These are phyloP conservation scores for Apis laboriosa DNA, from an alignment of 1,140 invertebrate genomes.

Conservation along the genomic window DNA sequence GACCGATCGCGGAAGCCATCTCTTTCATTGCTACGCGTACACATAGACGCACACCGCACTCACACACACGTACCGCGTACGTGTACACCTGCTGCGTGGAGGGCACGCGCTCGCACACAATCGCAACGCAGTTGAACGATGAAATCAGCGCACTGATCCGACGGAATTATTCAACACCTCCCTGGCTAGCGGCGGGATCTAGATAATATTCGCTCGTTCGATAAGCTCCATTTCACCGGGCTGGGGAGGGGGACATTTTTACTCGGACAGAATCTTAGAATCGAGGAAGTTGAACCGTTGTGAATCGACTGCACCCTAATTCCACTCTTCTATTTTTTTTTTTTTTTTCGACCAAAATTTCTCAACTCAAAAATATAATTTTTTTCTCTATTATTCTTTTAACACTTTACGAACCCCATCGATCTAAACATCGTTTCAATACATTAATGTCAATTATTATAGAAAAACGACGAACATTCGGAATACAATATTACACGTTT, in stretches of 20 bases:
- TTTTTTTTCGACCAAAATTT: too few relatives aligned
- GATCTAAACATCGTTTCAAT: too few relatives aligned
- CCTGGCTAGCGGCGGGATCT: constrained; percentile 41
- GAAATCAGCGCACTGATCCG: constrained; percentile 42
- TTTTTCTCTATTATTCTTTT: too few relatives aligned
- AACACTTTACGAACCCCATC: too few relatives aligned
- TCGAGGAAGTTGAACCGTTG: background rate
- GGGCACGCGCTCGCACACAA: constrained; percentile 26
- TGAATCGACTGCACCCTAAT: too few relatives aligned
- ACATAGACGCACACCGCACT: too few relatives aligned
- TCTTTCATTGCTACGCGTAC: constrained; percentile 35
- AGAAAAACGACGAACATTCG: too few relatives aligned
- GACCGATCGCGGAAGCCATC: constrained; percentile 55
- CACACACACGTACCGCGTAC: background rate
- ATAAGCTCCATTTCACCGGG: constrained; percentile 35
- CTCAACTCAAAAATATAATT: too few relatives aligned
- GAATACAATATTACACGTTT: too few relatives aligned
- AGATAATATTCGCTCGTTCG: constrained; percentile 46
- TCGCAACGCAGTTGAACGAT: constrained; percentile 19
- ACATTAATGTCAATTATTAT: too few relatives aligned
- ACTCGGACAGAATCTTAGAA: background rate
- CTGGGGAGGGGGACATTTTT: background rate
- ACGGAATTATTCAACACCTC: constrained; percentile 62
- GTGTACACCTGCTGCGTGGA: background rate
- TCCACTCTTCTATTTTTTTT: too few relatives aligned